Evolutionary conservation across 1,140 invertebrate genomes (phyloP), one percentile per base, ranked within the genome.

Genomic region (Brachionus angularis): DNA sequence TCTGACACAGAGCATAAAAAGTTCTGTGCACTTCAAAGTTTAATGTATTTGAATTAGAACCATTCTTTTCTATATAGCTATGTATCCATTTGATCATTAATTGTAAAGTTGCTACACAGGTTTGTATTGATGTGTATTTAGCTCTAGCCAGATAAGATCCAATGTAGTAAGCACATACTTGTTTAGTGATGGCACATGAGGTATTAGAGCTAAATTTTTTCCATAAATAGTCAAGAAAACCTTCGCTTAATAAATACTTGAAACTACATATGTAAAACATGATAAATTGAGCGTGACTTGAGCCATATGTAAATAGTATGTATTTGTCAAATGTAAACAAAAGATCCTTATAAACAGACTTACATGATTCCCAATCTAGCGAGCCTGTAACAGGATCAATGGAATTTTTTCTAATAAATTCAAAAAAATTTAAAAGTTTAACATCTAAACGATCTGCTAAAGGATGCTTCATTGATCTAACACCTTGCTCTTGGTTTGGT

Each of bases 1-100:
- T 86, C 81, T 96, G 91, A 76, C 91, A 93, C 10, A 93, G 86
- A 14, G 88, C 86, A 79, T 93, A 93, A 80, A 96, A 96, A 1
- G 92, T 86, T 29, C 85, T 83, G 79, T 96, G 91, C 3, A 87
- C 84, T 77, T 86, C 86, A 3, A 83, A 72, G 72, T 84, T 80
- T 4, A 79, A 76, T 73, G 77, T 85, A 82, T 18, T 79, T 72
- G 74, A 76, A 76, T 73, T 84, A 79, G 52, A 87, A 52, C 85
- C 73, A 85, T 84, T 72, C 79, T 84, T 74, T 36, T 84, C 80
- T 16, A 91, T 87, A 76, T 93, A 91, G 49, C 78, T 77, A 75
- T 91, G 88, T 44, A 89, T 85, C 89, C 89, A 92, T 7, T 80
- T 79, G 27, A 84, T 79, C 76, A 91, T 84, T 75, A 87, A 82